Conservation (phyloP, 2,888 invertebrate species). For the Didymodactylos carnosus region DNA sequence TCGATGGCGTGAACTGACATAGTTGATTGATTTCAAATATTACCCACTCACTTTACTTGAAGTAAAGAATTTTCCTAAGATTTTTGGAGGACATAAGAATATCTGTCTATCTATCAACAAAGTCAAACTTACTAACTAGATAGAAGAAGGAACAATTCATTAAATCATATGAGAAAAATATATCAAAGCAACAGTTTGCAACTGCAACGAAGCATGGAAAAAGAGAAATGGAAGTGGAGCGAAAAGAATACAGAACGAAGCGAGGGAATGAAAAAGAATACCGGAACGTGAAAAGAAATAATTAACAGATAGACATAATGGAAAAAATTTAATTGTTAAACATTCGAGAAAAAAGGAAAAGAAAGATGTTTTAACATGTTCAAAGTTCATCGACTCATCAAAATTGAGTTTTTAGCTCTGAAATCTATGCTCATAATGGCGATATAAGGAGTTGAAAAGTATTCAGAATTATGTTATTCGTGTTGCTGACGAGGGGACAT, state of each 20-base stretch:
- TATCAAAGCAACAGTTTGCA: neutral
- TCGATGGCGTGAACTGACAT: neutral
- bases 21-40: neutral
- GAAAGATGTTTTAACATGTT: neutral
- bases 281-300: neutral
- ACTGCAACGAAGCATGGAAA: neutral
- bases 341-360: neutral
- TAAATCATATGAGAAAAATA: neutral
- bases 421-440: neutral
- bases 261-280: neutral
- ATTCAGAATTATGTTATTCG: neutral
- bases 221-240: neutral
- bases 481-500: too few relatives aligned
- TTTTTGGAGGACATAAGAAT: neutral
- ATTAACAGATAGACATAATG: neutral
- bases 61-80: neutral
- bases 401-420: neutral
- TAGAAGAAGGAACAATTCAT: neutral
- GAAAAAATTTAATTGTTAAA: neutral
- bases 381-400: neutral
- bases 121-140: neutral
- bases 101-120: neutral
- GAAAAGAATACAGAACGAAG: neutral
- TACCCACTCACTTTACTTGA: neutral
- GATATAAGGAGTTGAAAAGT: neutral